These are phyloP conservation scores for Petrocephalus microphthalmus DNA, from an alignment of 2,113 vertebrate genomes.

Conservation along the genomic window DNA sequence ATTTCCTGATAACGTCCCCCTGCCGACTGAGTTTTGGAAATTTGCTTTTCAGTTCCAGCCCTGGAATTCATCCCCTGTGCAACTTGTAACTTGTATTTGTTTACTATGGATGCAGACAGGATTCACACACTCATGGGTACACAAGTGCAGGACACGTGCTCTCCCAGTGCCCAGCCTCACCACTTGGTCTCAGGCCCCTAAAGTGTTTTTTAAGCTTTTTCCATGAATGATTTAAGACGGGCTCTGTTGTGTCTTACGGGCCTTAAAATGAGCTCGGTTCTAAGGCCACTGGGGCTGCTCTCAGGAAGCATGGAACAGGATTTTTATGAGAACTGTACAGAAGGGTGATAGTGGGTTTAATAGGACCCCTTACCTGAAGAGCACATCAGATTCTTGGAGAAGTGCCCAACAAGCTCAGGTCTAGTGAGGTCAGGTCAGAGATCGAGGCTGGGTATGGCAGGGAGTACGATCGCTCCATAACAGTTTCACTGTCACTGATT, in stretches of 20 bases:
- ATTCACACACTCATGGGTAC: neutral
- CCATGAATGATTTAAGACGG: conserved; percentile 9
- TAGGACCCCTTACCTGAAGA: neutral
- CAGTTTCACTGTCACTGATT: neutral
- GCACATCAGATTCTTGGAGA: neutral
- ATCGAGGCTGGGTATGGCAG: neutral
- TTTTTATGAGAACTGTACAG: neutral
- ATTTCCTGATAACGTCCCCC: neutral
- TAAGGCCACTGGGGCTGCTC: neutral
- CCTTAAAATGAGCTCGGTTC: neutral
- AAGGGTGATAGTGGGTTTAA: neutral
- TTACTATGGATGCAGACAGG: neutral
- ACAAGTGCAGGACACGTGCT: neutral
- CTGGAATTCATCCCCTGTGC: neutral
- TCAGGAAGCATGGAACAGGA: neutral
- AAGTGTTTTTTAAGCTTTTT: neutral
- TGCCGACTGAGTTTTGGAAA: neutral
- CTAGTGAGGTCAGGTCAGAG: neutral
- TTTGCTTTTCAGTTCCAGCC: neutral
- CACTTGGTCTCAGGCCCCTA: neutral
- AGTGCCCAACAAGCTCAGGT: neutral
- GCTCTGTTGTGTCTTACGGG: neutral
- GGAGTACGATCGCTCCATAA: neutral
- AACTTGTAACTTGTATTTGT: neutral
- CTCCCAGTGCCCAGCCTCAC: neutral